A percentile compares a stretch with the other conserved stretches of the same genome.
phyloP scores from a whole-genome alignment of 1,140 invertebrate genomes.

The Ectropis grisescens region DNA sequence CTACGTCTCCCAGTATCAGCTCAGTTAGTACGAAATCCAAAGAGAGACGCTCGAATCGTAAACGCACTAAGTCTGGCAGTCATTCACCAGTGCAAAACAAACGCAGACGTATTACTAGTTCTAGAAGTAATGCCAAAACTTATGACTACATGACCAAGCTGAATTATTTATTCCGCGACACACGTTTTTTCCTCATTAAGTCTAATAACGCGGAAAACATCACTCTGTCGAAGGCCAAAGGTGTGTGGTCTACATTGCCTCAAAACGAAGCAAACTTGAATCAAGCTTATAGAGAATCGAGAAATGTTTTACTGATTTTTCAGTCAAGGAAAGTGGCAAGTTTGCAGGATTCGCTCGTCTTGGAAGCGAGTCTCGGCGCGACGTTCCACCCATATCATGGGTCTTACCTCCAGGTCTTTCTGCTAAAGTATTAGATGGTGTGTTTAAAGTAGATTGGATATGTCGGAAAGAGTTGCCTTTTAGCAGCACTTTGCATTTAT shows the following conservation, averaged over 20 bases:
- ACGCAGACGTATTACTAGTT: conserved; percentile 58
- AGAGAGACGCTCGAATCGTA: conserved; percentile 66
- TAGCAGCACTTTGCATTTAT: conserved; percentile 91
- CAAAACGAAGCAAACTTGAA: conserved; percentile 98
- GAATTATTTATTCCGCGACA: conserved; percentile 95
- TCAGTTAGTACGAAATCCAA: conserved; percentile 74
- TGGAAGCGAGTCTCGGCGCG: conserved; percentile 87
- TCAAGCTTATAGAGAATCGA: conserved; percentile 90
- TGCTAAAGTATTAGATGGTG: conserved; percentile 92
- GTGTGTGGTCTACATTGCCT: conserved; percentile 97
- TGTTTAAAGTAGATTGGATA: conserved; percentile 97
- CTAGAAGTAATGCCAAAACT: conserved; percentile 71
- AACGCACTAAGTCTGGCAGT: conserved; percentile 67
- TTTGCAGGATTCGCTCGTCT: conserved; percentile 93
- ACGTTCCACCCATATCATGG: conserved; percentile 93
- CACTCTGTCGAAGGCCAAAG: conserved; percentile 92
- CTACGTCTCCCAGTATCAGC: conserved; percentile 80
- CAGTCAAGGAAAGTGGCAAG: conserved; percentile 97
- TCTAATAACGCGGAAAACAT: conserved; percentile 98
- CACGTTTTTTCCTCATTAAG: conserved; percentile 97
- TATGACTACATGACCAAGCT: conserved; percentile 91
- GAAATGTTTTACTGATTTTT: conserved; percentile 98
- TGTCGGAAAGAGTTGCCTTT: conserved; percentile 95
- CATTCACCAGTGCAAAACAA: conserved; percentile 67
- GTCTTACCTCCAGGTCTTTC: conserved; percentile 95